Evolutionary conservation across 2,113 vertebrate species (phyloP).

Genomic region (Apistogramma diplotaenia): DNA sequence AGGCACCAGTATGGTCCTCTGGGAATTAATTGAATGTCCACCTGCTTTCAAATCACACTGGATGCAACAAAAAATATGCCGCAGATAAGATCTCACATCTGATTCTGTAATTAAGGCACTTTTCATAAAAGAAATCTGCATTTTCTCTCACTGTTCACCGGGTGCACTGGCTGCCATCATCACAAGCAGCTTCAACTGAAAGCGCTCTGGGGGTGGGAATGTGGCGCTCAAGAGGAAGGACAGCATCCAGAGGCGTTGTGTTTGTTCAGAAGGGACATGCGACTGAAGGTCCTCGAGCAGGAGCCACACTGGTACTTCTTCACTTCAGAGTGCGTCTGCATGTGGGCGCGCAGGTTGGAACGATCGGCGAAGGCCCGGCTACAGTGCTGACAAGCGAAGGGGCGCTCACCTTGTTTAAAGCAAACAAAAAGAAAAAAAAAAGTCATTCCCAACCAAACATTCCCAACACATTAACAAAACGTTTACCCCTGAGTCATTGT

Average conservation of each 20-base stretch:
- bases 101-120: slow-evolving; percentile 42
- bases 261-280: slow-evolving; percentile 97
- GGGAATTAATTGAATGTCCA: slow-evolving; percentile 75
- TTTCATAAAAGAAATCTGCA: slow-evolving; percentile 11
- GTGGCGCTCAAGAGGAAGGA: slow-evolving; percentile 75
- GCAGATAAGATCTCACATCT: background rate
- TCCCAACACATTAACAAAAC: background rate
- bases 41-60: slow-evolving; percentile 52
- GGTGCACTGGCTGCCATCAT: background rate
- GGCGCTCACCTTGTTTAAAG: slow-evolving; percentile 85
- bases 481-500: slow-evolving; percentile 23
- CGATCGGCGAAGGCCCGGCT: slow-evolving; percentile 95
- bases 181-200: background rate
- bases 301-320: slow-evolving; percentile 96
- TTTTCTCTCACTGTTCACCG: background rate
- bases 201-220: slow-evolving; percentile 15
- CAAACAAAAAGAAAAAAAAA: too few relatives aligned
- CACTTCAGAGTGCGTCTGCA: slow-evolving; percentile 97
- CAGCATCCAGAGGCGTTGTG: slow-evolving; percentile 88
- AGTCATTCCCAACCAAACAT: slow-evolving; percentile 3
- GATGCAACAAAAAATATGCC: background rate
- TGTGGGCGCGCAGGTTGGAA: slow-evolving; percentile 95
- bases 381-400: slow-evolving; percentile 95
- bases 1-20: slow-evolving; percentile 74
- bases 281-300: slow-evolving; percentile 95